Percentiles rank a stretch among this genome's conserved stretches.
Evolutionary conservation across 2,888 invertebrate genomes (phyloP).

Genomic region (Tinea semifulvella): DNA sequence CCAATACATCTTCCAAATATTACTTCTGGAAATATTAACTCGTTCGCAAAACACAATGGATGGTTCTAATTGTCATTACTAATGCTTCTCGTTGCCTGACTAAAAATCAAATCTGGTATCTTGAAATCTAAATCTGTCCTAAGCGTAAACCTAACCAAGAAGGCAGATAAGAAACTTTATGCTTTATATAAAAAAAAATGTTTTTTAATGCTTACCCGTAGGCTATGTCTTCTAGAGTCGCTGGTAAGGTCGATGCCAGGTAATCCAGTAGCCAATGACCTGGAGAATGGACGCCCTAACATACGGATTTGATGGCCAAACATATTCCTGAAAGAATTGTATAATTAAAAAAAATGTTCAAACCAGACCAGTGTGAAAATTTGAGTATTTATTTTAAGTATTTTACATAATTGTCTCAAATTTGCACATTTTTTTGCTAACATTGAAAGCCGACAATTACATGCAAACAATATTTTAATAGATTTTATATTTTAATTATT

Average conservation of each 20-base stretch:
- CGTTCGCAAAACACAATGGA: no score
- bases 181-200: no score
- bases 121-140: no score
- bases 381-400: slow-evolving; percentile 18
- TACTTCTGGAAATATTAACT: no score
- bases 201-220: slow-evolving; percentile 52
- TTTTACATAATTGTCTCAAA: slow-evolving; percentile 26
- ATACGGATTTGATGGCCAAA: slow-evolving; percentile 71
- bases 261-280: slow-evolving; percentile 69
- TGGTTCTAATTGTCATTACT: no score
- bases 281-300: slow-evolving; percentile 71
- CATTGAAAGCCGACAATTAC: slow-evolving; percentile 62
- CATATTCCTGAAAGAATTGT: slow-evolving; percentile 68
- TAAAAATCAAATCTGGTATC: no score
- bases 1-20: no score
- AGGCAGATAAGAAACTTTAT: no score
- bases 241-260: slow-evolving; percentile 58
- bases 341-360: slow-evolving; percentile 32
- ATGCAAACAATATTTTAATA: slow-evolving; percentile 35
- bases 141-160: no score
- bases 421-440: slow-evolving; percentile 39
- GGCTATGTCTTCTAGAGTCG: slow-evolving; percentile 66
- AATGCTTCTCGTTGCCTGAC: no score
- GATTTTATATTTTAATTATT: background rate
- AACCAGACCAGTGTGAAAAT: slow-evolving; percentile 21